Conservation (phyloP, 2,797 vertebrate genomes). For the Ctenosaura bakeri region DNA sequence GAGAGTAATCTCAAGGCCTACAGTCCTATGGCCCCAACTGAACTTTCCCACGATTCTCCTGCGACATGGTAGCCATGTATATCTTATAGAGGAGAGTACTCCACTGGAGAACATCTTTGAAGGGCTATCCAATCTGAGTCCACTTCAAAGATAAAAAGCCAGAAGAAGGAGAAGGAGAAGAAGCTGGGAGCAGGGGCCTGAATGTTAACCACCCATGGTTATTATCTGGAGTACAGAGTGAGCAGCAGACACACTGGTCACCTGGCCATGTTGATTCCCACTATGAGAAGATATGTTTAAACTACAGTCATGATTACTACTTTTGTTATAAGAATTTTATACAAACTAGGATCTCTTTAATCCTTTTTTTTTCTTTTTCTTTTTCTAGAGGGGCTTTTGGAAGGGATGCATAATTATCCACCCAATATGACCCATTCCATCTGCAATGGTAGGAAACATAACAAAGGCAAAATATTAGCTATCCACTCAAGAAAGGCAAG, state of each 20-base stretch:
- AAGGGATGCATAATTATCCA: background rate
- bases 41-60: no score
- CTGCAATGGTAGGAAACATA: background rate
- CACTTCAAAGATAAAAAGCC: no score
- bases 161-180: no score
- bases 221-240: background rate
- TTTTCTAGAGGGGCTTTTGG: background rate
- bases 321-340: background rate
- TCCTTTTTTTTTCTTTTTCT: background rate
- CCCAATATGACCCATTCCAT: background rate
- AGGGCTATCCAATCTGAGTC: background rate
- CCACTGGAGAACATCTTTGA: background rate
- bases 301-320: background rate
- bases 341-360: background rate
- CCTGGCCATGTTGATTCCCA: background rate
- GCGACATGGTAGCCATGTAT: no score
- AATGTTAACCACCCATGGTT: background rate
- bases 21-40: no score
- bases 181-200: no score
- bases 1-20: no score
- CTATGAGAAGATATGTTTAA: background rate
- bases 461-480: background rate
- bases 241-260: background rate
- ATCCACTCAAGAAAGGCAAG: background rate
- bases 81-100: background rate